phyloP scores from a whole-genome alignment of 2,113 vertebrate genomes.

The Edolisoma coerulescens region DNA sequence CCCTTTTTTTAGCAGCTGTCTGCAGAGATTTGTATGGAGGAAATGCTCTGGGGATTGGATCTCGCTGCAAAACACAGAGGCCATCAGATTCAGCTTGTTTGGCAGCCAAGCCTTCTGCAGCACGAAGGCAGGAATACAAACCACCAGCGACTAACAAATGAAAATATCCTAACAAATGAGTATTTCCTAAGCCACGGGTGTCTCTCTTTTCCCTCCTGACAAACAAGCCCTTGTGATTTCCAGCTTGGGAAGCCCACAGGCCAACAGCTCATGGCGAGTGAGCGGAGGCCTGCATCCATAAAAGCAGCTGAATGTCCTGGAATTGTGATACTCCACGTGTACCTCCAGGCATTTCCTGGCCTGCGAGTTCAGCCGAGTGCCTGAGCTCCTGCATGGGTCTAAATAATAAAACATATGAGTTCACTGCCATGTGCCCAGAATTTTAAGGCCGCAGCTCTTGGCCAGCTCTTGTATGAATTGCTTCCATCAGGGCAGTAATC shows the following conservation, averaged over 20 bases:
- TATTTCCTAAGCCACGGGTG: neutral
- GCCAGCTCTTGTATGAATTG: neutral
- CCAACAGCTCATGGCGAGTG: fast-evolving
- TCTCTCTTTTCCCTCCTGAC: neutral
- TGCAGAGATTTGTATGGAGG: neutral
- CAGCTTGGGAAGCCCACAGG: neutral
- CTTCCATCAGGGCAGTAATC: neutral
- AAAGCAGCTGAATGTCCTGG: neutral
- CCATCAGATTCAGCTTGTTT: neutral
- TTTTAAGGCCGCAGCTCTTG: neutral
- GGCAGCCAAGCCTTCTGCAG: neutral
- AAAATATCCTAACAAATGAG: neutral
- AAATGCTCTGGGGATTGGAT: neutral
- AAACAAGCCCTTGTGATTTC: neutral
- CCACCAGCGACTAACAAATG: neutral
- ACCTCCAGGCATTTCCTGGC: neutral
- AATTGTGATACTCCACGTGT: neutral
- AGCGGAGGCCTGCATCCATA: fast-evolving
- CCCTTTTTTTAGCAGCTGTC: neutral
- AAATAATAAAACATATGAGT: neutral
- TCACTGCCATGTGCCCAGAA: neutral
- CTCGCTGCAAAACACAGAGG: neutral
- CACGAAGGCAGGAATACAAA: neutral
- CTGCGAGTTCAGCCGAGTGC: neutral
- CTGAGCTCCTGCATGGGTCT: neutral